Base-by-base conservation (phyloP, 2,113 vertebrate genomes). In the Chamaetylas fuelleborni region DNA sequence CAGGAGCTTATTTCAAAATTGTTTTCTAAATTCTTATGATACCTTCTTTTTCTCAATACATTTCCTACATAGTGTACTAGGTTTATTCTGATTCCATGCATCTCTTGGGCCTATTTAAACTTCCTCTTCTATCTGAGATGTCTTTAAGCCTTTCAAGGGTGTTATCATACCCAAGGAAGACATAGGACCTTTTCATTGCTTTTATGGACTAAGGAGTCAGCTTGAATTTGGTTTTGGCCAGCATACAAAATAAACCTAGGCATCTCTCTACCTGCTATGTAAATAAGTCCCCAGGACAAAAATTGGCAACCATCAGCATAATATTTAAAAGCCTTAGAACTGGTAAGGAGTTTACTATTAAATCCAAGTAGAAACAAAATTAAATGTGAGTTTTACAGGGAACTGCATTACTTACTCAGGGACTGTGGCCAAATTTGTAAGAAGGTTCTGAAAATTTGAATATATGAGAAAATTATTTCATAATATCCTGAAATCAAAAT, bases 321-420 rank as follows among this genome's bases (percentile, higher is more conserved):
- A 80, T 70, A 86, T 69, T 82, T 81, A 85, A 92, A 11, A 73
- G 25, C 33, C 53, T 87, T 78, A 89, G 34, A 91, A 65, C 31
- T 11, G 1, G 20, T 78, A 92, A 81, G 73, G 25, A 3, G 4
- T 73, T 92, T 92, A 76, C 26, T 83, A 88, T 60, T 94, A 88
- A 85, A 92, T 82, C 29, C 36, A 93, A 92, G 47, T 33, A 77
- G 45, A 84, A 92, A 85, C n/a, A 80, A 93, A 85, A 88, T 92
- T 43, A 72, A 85, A 92, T 73, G 8, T 54, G 62, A 56, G 17
- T 76, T 93, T 95, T 93, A 74, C 58, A 71, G 19, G 9, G 28
- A 95, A 72, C 10, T 51, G 33, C 26, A 84, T 86, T 69, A 81
- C 25, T n/a, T 72, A 31, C 43, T 80, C 28, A 48, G 50, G n/a